phyloP scores from a whole-genome alignment of 2,797 vertebrate genomes.

The Pempheris klunzingeri region DNA sequence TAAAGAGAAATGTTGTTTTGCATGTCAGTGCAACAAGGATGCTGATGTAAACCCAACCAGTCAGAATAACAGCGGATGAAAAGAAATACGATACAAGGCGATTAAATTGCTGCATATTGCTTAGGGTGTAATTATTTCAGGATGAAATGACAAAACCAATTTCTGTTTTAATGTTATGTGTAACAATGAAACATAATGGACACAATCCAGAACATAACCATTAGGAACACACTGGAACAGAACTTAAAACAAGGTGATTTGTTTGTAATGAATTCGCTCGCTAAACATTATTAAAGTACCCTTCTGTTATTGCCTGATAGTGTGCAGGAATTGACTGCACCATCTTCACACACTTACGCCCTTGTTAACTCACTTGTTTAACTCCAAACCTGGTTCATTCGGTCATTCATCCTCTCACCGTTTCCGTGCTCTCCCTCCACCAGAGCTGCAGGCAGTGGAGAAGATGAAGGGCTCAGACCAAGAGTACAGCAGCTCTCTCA shows the following conservation, averaged over 20 bases:
- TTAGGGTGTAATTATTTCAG: background rate
- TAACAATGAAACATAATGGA: background rate
- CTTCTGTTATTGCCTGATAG: background rate
- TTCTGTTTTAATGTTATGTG: background rate
- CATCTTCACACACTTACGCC: background rate
- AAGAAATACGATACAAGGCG: background rate
- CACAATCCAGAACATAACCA: background rate
- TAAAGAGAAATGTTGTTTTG: background rate
- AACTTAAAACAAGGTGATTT: background rate
- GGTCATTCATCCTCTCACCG: background rate
- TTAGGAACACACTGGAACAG: background rate
- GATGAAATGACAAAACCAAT: background rate
- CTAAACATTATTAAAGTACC: background rate
- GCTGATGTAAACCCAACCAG: background rate
- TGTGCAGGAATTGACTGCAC: background rate
- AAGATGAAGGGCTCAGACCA: conserved; percentile 82
- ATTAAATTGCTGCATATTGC: conserved; percentile 10
- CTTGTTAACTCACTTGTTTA: conserved; percentile 6
- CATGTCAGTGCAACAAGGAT: background rate
- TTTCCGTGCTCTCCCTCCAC: conserved; percentile 1
- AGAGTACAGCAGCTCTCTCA: conserved; percentile 79
- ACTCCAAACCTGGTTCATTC: background rate
- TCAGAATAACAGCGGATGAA: conserved; percentile 4
- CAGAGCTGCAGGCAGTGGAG: conserved; percentile 77
- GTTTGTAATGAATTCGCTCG: background rate